A percentile compares a stretch with the other conserved stretches of the same genome.
Conservation (phyloP, 2,113 vertebrate genomes). For the Delphinus delphis region DNA sequence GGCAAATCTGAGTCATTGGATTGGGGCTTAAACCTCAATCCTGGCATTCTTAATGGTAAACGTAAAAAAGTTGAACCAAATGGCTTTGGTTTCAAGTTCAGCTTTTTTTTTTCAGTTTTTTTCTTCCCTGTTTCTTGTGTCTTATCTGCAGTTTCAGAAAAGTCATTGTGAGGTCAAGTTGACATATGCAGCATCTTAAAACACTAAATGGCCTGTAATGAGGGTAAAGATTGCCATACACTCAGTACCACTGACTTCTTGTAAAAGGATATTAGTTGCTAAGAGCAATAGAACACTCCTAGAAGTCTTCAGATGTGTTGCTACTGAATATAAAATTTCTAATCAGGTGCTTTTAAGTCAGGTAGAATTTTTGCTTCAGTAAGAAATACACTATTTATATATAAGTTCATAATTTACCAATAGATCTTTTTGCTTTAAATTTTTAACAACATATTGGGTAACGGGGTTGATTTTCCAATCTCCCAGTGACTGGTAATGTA, state of each 20-base stretch:
- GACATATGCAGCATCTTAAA: neutral
- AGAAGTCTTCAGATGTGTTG: neutral
- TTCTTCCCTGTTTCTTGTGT: neutral
- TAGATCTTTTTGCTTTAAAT: neutral
- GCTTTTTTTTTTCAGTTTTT: neutral
- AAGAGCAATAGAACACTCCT: neutral
- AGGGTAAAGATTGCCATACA: neutral
- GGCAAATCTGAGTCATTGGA: neutral
- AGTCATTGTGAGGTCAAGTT: neutral
- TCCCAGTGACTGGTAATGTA: neutral
- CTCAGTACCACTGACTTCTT: neutral
- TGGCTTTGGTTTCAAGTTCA: neutral
- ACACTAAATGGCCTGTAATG: neutral
- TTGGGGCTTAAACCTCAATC: neutral
- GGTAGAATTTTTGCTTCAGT: neutral
- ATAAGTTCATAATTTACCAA: neutral
- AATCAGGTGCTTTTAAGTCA: neutral
- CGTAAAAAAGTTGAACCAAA: neutral
- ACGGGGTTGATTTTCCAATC: neutral
- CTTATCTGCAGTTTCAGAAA: constrained; percentile 6
- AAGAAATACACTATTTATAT: neutral
- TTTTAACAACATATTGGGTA: neutral
- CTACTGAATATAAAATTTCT: neutral
- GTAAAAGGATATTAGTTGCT: neutral
- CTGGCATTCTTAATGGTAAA: neutral